Conservation (phyloP, 2,888 invertebrate species). For the Tenthredo livida region DNA sequence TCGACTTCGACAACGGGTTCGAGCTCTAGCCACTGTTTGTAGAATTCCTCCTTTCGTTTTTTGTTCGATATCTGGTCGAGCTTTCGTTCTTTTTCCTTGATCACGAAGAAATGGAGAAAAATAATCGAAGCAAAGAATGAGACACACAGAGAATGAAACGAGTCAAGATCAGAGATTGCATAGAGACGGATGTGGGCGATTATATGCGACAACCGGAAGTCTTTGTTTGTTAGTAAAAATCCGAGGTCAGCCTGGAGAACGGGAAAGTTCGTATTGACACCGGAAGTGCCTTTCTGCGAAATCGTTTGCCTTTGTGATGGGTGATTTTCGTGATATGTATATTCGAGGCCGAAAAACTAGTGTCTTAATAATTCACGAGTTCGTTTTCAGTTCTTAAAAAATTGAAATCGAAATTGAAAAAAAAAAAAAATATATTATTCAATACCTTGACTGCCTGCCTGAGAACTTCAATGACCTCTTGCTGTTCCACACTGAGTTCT, state of each 20-base stretch:
- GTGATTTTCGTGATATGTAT: background rate
- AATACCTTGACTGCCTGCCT: conserved; percentile 73
- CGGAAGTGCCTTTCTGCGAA: conserved; percentile 27
- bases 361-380: background rate
- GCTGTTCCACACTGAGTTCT: conserved; percentile 72
- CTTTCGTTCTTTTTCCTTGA: conserved; percentile 72
- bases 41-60: conserved; percentile 72
- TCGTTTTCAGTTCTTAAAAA: too few species aligned
- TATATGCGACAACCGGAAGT: background rate
- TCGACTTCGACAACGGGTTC: conserved; percentile 75
- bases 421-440: background rate
- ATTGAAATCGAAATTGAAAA: too few species aligned
- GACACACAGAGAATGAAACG: too few species aligned
- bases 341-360: background rate
- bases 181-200: background rate
- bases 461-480: conserved; percentile 73
- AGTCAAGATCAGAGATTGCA: background rate
- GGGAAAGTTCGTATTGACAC: conserved; percentile 39
- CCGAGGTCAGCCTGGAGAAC: background rate
- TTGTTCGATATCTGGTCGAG: conserved; percentile 72
- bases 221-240: background rate
- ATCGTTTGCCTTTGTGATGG: background rate
- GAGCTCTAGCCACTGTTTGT: conserved; percentile 73
- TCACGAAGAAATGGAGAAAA: background rate
- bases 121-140: background rate